These are phyloP conservation scores for Lagodon rhomboides DNA, from an alignment of 2,797 vertebrate genomes.

Conservation along the genomic window DNA sequence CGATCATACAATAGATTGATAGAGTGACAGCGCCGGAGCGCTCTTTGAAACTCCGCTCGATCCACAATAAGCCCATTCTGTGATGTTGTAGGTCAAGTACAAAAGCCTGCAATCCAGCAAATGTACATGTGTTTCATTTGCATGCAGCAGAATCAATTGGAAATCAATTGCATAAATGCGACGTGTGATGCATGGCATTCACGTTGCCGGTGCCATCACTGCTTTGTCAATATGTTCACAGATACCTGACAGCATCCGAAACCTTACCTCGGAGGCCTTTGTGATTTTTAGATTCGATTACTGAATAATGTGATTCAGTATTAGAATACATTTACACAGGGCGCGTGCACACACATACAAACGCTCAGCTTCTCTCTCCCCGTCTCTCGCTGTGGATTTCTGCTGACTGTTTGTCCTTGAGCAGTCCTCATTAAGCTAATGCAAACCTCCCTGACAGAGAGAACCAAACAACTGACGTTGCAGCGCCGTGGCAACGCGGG, in stretches of 20 bases:
- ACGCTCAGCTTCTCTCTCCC: constrained; percentile 44
- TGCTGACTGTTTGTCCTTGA: constrained; percentile 99
- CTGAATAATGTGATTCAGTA: constrained; percentile 80
- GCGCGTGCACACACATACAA: constrained; percentile 67
- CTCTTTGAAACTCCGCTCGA: constrained; percentile 76
- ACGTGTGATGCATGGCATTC: constrained; percentile 73
- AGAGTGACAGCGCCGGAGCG: constrained; percentile 78
- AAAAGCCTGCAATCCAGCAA: constrained; percentile 76
- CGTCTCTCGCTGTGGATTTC: constrained; percentile 90
- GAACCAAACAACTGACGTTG: constrained; percentile 98
- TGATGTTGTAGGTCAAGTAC: constrained; percentile 78
- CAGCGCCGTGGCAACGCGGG: constrained; percentile 81
- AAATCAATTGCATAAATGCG: constrained; percentile 83
- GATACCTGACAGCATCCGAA: constrained; percentile 79
- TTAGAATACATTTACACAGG: constrained; percentile 78
- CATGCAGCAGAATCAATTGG: constrained; percentile 82
- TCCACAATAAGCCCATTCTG: constrained; percentile 69
- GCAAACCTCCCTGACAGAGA: constrained; percentile 99
- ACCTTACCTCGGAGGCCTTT: constrained; percentile 75
- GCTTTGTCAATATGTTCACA: constrained; percentile 80
- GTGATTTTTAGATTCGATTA: constrained; percentile 82
- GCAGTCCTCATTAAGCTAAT: constrained; percentile 99
- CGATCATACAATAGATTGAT: constrained; percentile 81
- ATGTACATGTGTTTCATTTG: constrained; percentile 81
- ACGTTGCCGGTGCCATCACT: constrained; percentile 69